Evolutionary conservation across 1,140 invertebrate species (phyloP), one percentile per base, ranked within the genome.

Genomic region (Cephus cinctus): DNA sequence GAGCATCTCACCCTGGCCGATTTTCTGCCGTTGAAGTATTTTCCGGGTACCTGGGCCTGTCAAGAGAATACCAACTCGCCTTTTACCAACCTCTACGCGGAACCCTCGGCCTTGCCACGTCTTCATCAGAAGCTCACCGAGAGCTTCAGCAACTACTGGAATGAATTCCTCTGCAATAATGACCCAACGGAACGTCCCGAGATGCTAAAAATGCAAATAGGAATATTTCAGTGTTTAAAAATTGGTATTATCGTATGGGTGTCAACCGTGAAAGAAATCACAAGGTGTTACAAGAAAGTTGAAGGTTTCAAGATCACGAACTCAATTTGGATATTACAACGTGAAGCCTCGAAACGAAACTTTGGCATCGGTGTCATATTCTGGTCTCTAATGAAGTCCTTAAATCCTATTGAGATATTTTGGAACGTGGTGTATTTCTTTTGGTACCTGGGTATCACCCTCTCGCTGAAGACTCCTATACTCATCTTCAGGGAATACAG

Each of bases 81-180:
- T 1, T 73, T 87, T 32, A 68, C 75, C 0, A 79, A 81, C 54
- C 67, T 85, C 5, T 79, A 86, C 15, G 71, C 78, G 1, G 75
- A 79, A 32, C 86, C 86, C 0, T 78, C 80, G 22, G 83, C 86
- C 30, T 77, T 89, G 12, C 83, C 83, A 9, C 77, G 80, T 38
- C 73, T 91, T 3, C 82, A 83, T 59, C 80, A 83, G 27, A 84
- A 85, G 53, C 50, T 90, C 6, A 78, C 80, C 8, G 83, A 88
- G 54, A 83, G 81, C 32, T 73, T 88, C 15, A 83, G 84, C 12
- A 89, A 89, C 44, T 75, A 79, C 22, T 92, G 88, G 88, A 89
- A 90, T 56, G 86, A 89, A 56, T 87, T 90, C 48, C 81, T 89
- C 8, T 85, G 80, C 32, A 83, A 85, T 54, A 87, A 89, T 54